Base-by-base conservation (phyloP, 1,140 invertebrate genomes). In the Eupeodes corollae region DNA sequence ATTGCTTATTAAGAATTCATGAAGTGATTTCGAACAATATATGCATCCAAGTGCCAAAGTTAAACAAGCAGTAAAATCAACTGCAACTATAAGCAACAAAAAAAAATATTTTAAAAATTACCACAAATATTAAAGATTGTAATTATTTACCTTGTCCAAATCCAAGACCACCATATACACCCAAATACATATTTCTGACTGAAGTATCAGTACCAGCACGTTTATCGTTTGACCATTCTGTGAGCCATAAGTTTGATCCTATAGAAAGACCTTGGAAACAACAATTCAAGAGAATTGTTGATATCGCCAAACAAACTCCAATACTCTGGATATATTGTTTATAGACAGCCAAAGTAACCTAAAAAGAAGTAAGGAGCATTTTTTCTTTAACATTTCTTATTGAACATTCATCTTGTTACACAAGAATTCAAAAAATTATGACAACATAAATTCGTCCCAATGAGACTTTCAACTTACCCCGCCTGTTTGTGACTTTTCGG, bases 211-310 rank as follows among this genome's bases (percentile, higher is more conserved):
- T 77, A 1, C 70, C 71, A 26, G 75, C 53, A 21, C 49, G 40
- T 46, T 74, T 63, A 54, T 85, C 83, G 50, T 82, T 79, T 19
- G 88, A 87, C 92, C 91, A 97, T 42, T 75, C 58, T 52, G 87
- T 86, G 1, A 98, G 75, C 92, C 93, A 98, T 51, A 96, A 73
- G 72, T 93, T 97, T 18, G 91, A 87, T 50, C 86, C 86, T 49
- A 97, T 86, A 60, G 84, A 85, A 68, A 93, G 90, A 42, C 77
- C 76, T 79, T 92, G 90, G 63, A 84, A 88, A 13, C 88, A 59
- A n/a, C 88, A 74, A 67, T 92, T 93, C 67, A 93, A 79, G 0
- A 90, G 45, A 33, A 94, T 73, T 5, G 89, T 92, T 6, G 81
- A 65, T 14, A 83, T 56, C 1, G 82, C 79, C 10, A 91, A 70